Percentiles rank a stretch among this genome's conserved stretches.
phyloP scores from a whole-genome alignment of 2,113 vertebrate species.

The Scomber japonicus region DNA sequence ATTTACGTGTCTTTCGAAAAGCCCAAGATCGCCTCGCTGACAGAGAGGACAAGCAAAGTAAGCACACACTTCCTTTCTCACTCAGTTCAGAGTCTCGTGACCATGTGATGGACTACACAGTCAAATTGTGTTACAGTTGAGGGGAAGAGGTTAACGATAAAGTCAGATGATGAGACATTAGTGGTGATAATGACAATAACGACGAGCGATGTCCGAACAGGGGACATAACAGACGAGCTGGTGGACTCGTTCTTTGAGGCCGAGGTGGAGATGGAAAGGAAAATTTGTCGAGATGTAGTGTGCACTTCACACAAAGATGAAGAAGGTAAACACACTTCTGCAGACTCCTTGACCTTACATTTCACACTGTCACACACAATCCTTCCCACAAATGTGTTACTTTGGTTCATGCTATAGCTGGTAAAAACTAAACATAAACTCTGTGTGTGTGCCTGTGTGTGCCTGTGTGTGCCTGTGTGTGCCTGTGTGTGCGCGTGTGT shows the following conservation, averaged over 20 bases:
- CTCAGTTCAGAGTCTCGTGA: background rate
- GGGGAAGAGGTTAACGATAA: background rate
- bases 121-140: background rate
- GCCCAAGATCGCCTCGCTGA: conserved; percentile 94
- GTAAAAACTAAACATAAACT: background rate
- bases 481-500: conserved; percentile 8
- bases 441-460: background rate
- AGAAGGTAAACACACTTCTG: conserved; percentile 87
- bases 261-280: conserved; percentile 98
- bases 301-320: conserved; percentile 97
- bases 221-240: conserved; percentile 93
- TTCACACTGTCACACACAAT: background rate
- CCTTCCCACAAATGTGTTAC: background rate
- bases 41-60: conserved; percentile 95
- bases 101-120: background rate
- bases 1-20: conserved; percentile 98
- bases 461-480: background rate
- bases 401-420: too few species aligned
- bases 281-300: conserved; percentile 96
- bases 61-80: background rate
- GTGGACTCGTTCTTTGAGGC: conserved; percentile 98
- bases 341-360: background rate
- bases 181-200: background rate
- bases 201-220: conserved; percentile 57
- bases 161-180: background rate